A percentile compares a stretch with the other conserved stretches of the same genome.
phyloP scores from a whole-genome alignment of 2,888 invertebrate species.

The Heteropelma amictum region DNA sequence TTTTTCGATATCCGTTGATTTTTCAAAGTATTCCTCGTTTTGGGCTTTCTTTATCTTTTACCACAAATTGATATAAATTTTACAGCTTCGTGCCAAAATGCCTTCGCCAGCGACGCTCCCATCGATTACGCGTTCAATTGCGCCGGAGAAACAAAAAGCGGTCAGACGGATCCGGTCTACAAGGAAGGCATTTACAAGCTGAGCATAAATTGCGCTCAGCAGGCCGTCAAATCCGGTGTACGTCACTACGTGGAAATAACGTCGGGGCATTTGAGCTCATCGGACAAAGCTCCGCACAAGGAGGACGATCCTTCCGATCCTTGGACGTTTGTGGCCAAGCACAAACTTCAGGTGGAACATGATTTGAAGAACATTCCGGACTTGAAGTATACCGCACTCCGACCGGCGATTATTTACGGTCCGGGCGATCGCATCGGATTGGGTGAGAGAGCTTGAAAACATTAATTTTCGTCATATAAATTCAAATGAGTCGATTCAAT shows the following conservation, averaged over 20 bases:
- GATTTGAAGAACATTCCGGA: constrained; percentile 84
- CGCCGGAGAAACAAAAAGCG: constrained; percentile 93
- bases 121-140: constrained; percentile 93
- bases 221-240: constrained; percentile 85
- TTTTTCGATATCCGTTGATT: too few relatives aligned
- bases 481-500: too few relatives aligned
- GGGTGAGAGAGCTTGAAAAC: constrained; percentile 80
- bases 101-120: constrained; percentile 82
- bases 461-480: neutral
- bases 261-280: constrained; percentile 88
- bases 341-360: constrained; percentile 90
- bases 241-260: constrained; percentile 90
- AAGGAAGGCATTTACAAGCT: constrained; percentile 92
- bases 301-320: constrained; percentile 89
- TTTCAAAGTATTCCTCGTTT: too few relatives aligned
- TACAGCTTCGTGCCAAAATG: constrained; percentile 89
- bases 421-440: constrained; percentile 89
- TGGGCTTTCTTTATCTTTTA: neutral
- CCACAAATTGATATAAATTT: neutral
- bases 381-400: constrained; percentile 87
- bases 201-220: constrained; percentile 89
- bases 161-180: constrained; percentile 94
- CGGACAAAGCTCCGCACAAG: constrained; percentile 88
- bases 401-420: constrained; percentile 93
- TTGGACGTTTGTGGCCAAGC: constrained; percentile 91